Evolutionary conservation across 92 coral and sea anemone species (phyloP).

Genomic region (Porites rus): DNA sequence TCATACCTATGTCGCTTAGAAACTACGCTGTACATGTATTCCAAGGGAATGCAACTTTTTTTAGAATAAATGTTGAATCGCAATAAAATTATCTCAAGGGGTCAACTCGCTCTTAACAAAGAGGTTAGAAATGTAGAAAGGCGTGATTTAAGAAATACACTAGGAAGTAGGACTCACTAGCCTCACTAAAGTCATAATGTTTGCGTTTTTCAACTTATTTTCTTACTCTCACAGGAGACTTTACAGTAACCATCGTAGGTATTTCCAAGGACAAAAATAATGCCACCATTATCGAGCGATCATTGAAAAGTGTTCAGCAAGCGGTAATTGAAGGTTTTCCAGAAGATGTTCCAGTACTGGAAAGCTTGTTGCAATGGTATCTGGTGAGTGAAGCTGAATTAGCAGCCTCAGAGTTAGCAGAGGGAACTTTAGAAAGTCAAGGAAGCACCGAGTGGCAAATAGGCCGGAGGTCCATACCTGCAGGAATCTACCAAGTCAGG

Average conservation of each 20-base stretch:
- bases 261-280: conserved; percentile 17
- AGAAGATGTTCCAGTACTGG: neutral
- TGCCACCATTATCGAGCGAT: neutral
- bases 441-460: conserved; percentile 12
- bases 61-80: no score
- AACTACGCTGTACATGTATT: no score
- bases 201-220: no score
- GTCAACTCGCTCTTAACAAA: no score
- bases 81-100: no score
- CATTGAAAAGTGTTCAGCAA: neutral
- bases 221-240: neutral
- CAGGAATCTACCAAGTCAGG: conserved; percentile 16
- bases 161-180: no score
- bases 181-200: no score
- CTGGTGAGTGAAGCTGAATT: conserved; percentile 13
- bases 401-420: neutral
- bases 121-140: no score
- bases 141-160: no score
- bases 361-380: neutral
- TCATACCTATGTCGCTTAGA: no score
- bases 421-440: conserved; percentile 9
- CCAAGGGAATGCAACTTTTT: no score
- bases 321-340: conserved; percentile 11
- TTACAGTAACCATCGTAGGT: neutral
- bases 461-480: conserved; percentile 1